Conservation (phyloP, 2,797 vertebrate genomes). For the Xyrichtys novacula region DNA sequence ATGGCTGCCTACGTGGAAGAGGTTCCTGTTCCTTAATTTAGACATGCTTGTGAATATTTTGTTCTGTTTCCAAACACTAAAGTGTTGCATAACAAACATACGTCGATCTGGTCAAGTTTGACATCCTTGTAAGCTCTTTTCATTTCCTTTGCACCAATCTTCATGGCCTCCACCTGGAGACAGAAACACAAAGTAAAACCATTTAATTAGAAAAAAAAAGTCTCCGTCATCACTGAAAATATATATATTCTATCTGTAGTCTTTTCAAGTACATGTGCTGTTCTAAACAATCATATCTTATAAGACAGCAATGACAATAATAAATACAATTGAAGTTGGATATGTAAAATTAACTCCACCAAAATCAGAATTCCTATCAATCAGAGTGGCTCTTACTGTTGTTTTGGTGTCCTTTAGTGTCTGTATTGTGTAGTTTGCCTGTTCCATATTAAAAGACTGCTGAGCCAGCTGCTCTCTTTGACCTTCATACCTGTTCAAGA, state of each 20-base stretch:
- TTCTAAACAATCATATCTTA: too few species aligned
- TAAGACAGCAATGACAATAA: neutral
- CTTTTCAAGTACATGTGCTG: too few species aligned
- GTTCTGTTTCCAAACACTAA: too few species aligned
- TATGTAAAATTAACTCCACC: too few species aligned
- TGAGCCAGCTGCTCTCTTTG: conserved; percentile 96
- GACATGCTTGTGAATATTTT: too few species aligned
- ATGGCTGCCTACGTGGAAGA: too few species aligned
- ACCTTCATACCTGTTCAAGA: conserved; percentile 92
- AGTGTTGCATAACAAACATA: conserved; percentile 61
- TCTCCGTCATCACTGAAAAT: too few species aligned
- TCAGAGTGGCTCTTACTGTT: conserved; percentile 85
- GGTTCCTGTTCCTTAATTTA: too few species aligned
- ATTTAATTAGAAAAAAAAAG: too few species aligned
- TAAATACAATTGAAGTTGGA: too few species aligned
- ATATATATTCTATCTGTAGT: too few species aligned
- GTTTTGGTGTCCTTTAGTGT: conserved; percentile 98
- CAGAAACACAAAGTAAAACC: conserved; percentile 4
- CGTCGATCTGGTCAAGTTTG: conserved; percentile 98
- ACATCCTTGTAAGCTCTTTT: conserved; percentile 98
- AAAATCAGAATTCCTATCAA: neutral
- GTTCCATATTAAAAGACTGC: conserved; percentile 99
- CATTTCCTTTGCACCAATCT: conserved; percentile 98
- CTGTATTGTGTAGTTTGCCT: conserved; percentile 99
- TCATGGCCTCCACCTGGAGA: conserved; percentile 98